Base-by-base conservation (phyloP, 1,140 invertebrate genomes). In the Orchestia grillus region DNA sequence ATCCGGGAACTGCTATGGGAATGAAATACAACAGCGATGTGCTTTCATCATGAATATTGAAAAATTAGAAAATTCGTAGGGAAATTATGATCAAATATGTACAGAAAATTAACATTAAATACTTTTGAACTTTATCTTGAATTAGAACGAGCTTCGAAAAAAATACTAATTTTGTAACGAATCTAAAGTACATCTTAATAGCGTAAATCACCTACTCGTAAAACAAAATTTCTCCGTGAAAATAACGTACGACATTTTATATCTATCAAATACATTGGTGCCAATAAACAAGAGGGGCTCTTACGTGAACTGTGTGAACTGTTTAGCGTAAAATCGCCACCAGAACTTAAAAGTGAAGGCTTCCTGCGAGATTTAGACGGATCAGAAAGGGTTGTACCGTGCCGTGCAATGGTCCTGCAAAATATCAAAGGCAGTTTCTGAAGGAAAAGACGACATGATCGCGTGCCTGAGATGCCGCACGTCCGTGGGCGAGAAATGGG, bases 401-500 rank as follows among this genome's bases (percentile, higher is more conserved):
- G 41, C 87, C 88, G 41, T 41, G 88, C n/a, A 47, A 94, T 94
- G 8, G 92, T 47, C 8, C 43, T 8, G 92, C 92, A 47, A n/a
- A 45, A 94, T 94, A 94, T 94, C 44, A 94, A 94, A 94, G 92
- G 92, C 41, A 44, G 6, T 47, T 94, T 15, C 6, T 16, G 43
- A 45, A 16, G 47, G 47, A 44, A 94, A 94, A 94, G 92, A 94
- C 47, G 36, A 44, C 92, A 45, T 28, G 92, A 94, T 94, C 44
- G 92, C 92, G 92, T 94, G 92, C 40, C 40, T 44, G 11, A 94
- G 92, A 94, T 94, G 92, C 92, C 41, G 16, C 42, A 92, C 90
- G 90, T 92, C 90, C 36, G 90, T 44, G 41, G 44, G n/a, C 92
- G 92, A 94, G 44, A 94, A 94, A 94, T 94, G 40, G 92, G 6